Evolutionary conservation across 2,888 invertebrate species (phyloP), one percentile per base, ranked within the genome.

Genomic region (Oconnorella tubifera): DNA sequence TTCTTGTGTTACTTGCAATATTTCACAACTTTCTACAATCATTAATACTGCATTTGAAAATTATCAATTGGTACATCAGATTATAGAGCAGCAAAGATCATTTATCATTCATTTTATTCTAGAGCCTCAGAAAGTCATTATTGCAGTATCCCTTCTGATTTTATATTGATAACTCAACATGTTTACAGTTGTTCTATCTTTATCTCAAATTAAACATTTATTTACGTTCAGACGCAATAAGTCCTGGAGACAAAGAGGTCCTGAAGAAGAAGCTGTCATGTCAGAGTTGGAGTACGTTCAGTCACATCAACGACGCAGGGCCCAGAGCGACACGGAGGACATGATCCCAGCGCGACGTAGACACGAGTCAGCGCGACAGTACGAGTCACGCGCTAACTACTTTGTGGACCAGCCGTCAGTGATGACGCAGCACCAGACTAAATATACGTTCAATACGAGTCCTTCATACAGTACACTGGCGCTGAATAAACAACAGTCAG

Each of bases 241-340:
- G 56, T 53, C 49, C 6, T 77, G 70, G 63, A 61, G 61, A 6
- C 68, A 66, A 64, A 70, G 75, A 31, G 71, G 74, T 4, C 72
- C 74, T 51, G 77, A 79, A 63, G 92, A 92, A 69, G 91, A 91
- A 80, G 89, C 91, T 86, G 89, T 90, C 81, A 88, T 90, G 79
- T 89, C 89, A 48, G 85, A 85, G 74, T 75, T 84, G 59, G 76
- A 79, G 69, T 77, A 76, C 49, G 77, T 77, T 32, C 78, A 80
- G 70, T 56, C 58, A 25, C 33, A 58, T 29, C 27, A 25, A n/a
- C 48, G 59, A 14, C 56, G 86, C 76, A 82, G 86, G 70, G 85
- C 86, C 2, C 85, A 86, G 75, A 86, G 85, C 65, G 75, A 80
- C 59, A 76, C 77, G 0, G 80, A 80, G 33, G 81, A 80, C 62